Base-by-base conservation (phyloP, 2,113 vertebrate genomes). In the Gambusia holbrooki region DNA sequence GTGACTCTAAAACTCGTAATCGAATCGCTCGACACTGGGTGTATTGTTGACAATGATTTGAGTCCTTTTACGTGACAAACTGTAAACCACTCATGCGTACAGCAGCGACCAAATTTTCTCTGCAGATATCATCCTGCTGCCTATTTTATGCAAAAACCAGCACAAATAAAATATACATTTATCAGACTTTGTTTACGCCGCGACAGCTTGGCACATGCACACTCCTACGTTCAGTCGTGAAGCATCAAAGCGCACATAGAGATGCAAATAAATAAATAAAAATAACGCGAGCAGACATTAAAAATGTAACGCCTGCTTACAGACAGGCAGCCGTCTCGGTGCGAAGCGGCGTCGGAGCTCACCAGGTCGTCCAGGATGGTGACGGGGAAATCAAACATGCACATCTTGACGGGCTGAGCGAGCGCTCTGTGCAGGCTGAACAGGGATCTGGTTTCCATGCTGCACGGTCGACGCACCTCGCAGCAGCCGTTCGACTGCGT, bases 391-490 rank as follows among this genome's bases (percentile, higher is more conserved):
- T 96, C 96, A 80, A 97, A 80, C 95, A 96, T 95, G 92, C 96
- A 96, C 92, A 93, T 95, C 90, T 92, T 96, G 88, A 96, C 94
- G 0, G 96, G 96, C 90, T 95, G 96, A 71, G 94, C 95, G 76
- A 97, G 93, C 17, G 96, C 96, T 94, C 95, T 94, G 82, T 96
- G 95, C 78, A 97, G 92, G 69, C 90, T 96, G 95, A 96, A 97
- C 84, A 93, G 76, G 69, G 95, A 93, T 89, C 95, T 96, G 71
- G 92, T 80, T 88, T 96, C 96, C 96, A 96, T 97, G 90, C 86
- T 93, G 87, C 63, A 71, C 76, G 6, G 12, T 28, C 61, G 66
- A 73, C 14, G 45, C 76, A 60, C 28, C 42, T 9, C 29, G 10
- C 40, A 4, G 66, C 54, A 17, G 45, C 17, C 45, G 69, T 5